Percentiles rank a stretch among this genome's conserved stretches.
Conservation (phyloP, 2,113 vertebrate species). For the Anser brachyrhynchus region DNA sequence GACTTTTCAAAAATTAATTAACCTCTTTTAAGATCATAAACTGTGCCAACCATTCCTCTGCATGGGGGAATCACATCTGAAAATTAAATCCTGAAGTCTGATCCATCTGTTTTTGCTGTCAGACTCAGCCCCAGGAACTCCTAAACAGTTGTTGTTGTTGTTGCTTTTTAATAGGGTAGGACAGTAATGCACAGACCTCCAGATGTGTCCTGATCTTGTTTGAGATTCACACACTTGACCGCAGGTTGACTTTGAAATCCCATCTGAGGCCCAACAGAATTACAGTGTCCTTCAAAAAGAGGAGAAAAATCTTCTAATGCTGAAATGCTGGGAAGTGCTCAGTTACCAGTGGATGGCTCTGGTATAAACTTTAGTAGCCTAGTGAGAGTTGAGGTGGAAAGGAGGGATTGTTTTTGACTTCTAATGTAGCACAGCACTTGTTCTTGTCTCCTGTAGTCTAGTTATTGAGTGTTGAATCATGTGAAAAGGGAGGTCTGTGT, state of each 20-base stretch:
- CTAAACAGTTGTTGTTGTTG: constrained; percentile 58
- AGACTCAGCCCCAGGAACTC: constrained; percentile 51
- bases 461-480: not conserved
- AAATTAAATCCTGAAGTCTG: constrained; percentile 60
- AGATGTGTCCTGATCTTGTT: constrained; percentile 50
- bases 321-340: not conserved
- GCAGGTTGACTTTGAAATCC: constrained; percentile 22
- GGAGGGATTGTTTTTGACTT: not conserved
- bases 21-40: constrained; percentile 29
- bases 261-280: not conserved
- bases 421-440: not conserved
- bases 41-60: constrained; percentile 25
- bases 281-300: not conserved
- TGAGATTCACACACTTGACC: constrained; percentile 43
- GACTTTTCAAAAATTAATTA: constrained; percentile 41
- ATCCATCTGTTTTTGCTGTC: constrained; percentile 55
- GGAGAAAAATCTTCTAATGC: not conserved
- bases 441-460: constrained; percentile 29
- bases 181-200: constrained; percentile 45
- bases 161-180: constrained; percentile 40
- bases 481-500: not conserved
- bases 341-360: not conserved
- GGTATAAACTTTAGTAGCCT: not conserved
- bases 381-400: not conserved
- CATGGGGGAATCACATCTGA: constrained; percentile 50